phyloP scores from a whole-genome alignment of 2,113 vertebrate genomes.

The Pteruthius melanotis region DNA sequence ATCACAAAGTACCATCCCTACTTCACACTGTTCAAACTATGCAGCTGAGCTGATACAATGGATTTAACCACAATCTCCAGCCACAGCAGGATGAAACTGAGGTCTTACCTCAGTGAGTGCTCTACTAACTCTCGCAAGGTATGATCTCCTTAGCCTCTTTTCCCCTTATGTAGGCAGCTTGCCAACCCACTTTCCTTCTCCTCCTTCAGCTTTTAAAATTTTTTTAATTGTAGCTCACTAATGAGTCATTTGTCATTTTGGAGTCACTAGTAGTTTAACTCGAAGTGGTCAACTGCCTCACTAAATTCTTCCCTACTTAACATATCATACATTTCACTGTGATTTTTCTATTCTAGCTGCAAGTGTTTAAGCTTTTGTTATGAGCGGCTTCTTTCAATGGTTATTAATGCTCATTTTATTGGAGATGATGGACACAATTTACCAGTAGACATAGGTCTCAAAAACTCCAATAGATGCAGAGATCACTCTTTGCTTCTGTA shows the following conservation, averaged over 20 bases:
- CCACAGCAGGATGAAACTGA: neutral
- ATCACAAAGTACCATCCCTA: neutral
- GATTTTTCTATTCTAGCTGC: slow-evolving; percentile 23
- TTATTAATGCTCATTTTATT: neutral
- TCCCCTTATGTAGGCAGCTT: neutral
- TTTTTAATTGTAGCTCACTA: neutral
- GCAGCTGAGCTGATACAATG: neutral
- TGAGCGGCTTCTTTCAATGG: neutral
- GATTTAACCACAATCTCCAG: neutral
- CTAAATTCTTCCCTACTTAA: slow-evolving; percentile 6
- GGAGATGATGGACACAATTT: neutral
- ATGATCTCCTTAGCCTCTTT: neutral
- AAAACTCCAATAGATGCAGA: neutral
- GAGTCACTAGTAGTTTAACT: neutral
- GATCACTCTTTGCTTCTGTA: neutral
- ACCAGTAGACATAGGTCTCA: neutral
- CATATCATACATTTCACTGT: neutral
- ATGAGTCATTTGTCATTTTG: neutral
- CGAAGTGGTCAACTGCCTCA: neutral
- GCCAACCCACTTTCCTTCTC: neutral
- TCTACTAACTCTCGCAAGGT: neutral
- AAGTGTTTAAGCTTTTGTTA: slow-evolving; percentile 16
- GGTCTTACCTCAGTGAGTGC: neutral
- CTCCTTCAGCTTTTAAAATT: neutral
- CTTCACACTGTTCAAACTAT: neutral